Evolutionary conservation across 2,113 vertebrate genomes (phyloP), one percentile per base, ranked within the genome.

Genomic region (Clarias gariepinus): DNA sequence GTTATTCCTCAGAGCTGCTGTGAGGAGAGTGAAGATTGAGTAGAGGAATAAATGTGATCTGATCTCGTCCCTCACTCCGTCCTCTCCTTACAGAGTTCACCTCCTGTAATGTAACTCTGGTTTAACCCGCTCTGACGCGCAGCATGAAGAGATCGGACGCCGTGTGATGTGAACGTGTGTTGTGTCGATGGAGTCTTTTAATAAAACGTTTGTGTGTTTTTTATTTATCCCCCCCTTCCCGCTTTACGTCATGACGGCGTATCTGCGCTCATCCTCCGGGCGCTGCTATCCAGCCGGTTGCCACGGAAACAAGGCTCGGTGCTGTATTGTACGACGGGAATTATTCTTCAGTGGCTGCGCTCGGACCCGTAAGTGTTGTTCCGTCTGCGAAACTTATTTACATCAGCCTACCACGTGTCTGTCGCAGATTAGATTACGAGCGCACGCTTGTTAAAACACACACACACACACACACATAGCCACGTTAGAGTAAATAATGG

Each of bases 291-390:
- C 88, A 99, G 98, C 91, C 97, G 96, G 92, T 96, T 99, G 92
- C 98, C 98, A 93, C 95, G 97, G 96, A 97, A 96, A 94, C 98
- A 98, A 94, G 98, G 98, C 47, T 99, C 97, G 23, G 94, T 99
- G 93, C 92, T 99, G 83, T 99, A 99, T 93, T 99, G 98, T 92
- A 99, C 98, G 11, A 99, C 98, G 74, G 98, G 98, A 91, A 98
- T 99, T 90, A 97, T 99, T 89, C 96, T 99, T 81, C 98, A 99
- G 95, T 99, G 98, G 98, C 98, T 99, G 41, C 98, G 96, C 90
- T 98, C 98, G 86, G 98, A 99, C 91, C 92, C 94, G 98, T 99
- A 94, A 97, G 98, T 97, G 85, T 78, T 82, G 9, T 52, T 25
- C 86, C 47, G 68, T 88, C 80, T 23, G 53, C 10, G 52, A 19